Evolutionary conservation across 2,797 vertebrate species (phyloP).

Genomic region (Phalloptychus januarius): DNA sequence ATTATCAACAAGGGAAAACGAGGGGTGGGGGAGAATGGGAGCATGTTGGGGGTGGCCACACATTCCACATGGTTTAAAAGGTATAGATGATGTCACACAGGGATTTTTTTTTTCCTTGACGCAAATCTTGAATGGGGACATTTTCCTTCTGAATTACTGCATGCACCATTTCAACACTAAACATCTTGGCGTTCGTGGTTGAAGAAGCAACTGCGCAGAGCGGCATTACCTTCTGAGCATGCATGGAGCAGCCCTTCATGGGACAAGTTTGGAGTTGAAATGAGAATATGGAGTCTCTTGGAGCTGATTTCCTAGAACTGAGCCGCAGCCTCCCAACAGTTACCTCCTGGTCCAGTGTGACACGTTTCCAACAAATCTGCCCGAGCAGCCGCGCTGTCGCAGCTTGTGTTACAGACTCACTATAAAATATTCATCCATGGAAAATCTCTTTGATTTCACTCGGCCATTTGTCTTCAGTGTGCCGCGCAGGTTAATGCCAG

Average conservation of each 20-base stretch:
- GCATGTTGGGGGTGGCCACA: constrained; percentile 50
- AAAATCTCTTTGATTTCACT: constrained; percentile 80
- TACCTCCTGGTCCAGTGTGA: constrained; percentile 39
- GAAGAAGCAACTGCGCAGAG: neutral
- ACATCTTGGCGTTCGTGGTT: neutral
- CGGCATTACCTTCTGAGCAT: neutral
- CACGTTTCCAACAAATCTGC: constrained; percentile 58
- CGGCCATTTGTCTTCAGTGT: constrained; percentile 45
- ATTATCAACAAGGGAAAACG: constrained; percentile 52
- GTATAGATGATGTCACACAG: neutral
- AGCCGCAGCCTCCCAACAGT: constrained; percentile 20
- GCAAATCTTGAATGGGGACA: neutral
- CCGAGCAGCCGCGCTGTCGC: constrained; percentile 39
- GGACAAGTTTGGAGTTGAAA: neutral
- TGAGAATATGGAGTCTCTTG: constrained; percentile 10
- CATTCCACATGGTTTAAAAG: constrained; percentile 55
- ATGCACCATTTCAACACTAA: neutral
- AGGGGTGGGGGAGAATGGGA: constrained; percentile 51
- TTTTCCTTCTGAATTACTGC: constrained; percentile 4
- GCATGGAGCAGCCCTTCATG: constrained; percentile 3
- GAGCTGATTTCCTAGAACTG: constrained; percentile 34
- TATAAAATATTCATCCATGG: constrained; percentile 89
- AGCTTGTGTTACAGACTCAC: constrained; percentile 81
- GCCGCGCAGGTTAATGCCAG: constrained; percentile 45
- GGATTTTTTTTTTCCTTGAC: neutral